Conservation (phyloP, 2,888 invertebrate genomes). For the Trichacis sp. region DNA sequence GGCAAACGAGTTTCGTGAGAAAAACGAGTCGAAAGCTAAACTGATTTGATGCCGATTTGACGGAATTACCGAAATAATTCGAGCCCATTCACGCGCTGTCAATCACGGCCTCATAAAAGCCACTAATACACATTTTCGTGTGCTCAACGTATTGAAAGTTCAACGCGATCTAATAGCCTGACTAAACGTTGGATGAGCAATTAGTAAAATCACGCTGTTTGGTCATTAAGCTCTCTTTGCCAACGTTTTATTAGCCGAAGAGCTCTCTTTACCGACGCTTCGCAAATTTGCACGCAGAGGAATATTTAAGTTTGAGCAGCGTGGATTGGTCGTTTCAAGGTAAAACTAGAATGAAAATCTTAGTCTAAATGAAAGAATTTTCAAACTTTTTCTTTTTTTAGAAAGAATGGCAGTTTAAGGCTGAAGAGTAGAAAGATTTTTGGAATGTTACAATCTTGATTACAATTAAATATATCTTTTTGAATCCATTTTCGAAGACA, state of each 20-base stretch:
- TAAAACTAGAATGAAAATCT: no score
- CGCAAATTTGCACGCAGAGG: no score
- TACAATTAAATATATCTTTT: no score
- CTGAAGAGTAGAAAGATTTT: no score
- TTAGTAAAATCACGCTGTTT: constrained; percentile 28
- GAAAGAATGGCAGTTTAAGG: no score
- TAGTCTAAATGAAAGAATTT: no score
- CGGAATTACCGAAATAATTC: constrained; percentile 4
- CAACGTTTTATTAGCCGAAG: not conserved
- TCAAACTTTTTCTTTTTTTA: no score
- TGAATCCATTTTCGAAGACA: no score
- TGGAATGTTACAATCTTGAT: no score
- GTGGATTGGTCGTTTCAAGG: no score
- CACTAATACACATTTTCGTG: constrained; percentile 16
- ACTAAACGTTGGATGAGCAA: constrained; percentile 54
- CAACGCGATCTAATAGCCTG: constrained; percentile 48
- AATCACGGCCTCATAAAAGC: constrained; percentile 18
- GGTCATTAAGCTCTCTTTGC: constrained; percentile 7
- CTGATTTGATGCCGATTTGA: not conserved
- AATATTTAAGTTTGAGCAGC: no score
- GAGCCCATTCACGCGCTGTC: constrained; percentile 8
- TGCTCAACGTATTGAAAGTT: constrained; percentile 33
- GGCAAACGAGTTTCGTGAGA: constrained; percentile 4
- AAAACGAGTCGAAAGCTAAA: not conserved
- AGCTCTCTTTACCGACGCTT: not conserved